A percentile compares a stretch with the other conserved stretches of the same genome.
phyloP scores from a whole-genome alignment of 2,797 vertebrate genomes.

The Sebastes jordani region DNA sequence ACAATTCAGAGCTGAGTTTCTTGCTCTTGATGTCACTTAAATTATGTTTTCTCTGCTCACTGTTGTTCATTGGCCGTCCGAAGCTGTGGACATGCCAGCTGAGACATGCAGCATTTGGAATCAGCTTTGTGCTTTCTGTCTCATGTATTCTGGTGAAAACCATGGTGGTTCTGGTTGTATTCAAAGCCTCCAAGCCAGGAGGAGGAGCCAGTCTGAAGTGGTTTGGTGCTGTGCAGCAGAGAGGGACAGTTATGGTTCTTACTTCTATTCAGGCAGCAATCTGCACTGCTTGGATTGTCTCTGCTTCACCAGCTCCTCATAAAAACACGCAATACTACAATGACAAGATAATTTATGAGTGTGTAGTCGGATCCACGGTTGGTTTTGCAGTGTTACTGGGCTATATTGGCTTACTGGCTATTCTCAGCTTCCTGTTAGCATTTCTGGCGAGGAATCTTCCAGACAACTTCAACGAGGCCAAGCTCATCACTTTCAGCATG shows the following conservation, averaged over 20 bases:
- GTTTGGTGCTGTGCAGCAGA: conserved; percentile 72
- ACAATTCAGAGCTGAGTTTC: conserved; percentile 79
- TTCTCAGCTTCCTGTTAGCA: conserved; percentile 67
- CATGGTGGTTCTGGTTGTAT: conserved; percentile 70
- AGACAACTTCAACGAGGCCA: not conserved
- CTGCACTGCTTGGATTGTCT: conserved; percentile 59
- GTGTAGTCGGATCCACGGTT: conserved; percentile 61
- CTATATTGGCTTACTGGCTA: conserved; percentile 72
- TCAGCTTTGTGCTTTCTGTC: conserved; percentile 10
- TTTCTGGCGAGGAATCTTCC: conserved; percentile 51
- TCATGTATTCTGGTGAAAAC: conserved; percentile 67
- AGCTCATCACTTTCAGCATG: conserved; percentile 77
- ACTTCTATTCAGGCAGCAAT: conserved; percentile 52
- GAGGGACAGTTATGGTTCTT: conserved; percentile 66
- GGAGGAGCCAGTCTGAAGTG: conserved; percentile 56
- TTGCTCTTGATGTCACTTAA: conserved; percentile 40
- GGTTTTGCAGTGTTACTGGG: conserved; percentile 65
- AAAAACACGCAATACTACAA: conserved; percentile 71
- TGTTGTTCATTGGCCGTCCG: conserved; percentile 67
- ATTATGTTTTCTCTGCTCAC: conserved; percentile 67
- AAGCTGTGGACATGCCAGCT: conserved; percentile 54
- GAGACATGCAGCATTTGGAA: conserved; percentile 59
- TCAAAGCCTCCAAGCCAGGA: conserved; percentile 64
- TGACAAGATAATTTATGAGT: conserved; percentile 74
- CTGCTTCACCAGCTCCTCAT: conserved; percentile 27